These are phyloP conservation scores for Eristalis arbustorum DNA, from an alignment of 2,888 invertebrate genomes.

Conservation along the genomic window DNA sequence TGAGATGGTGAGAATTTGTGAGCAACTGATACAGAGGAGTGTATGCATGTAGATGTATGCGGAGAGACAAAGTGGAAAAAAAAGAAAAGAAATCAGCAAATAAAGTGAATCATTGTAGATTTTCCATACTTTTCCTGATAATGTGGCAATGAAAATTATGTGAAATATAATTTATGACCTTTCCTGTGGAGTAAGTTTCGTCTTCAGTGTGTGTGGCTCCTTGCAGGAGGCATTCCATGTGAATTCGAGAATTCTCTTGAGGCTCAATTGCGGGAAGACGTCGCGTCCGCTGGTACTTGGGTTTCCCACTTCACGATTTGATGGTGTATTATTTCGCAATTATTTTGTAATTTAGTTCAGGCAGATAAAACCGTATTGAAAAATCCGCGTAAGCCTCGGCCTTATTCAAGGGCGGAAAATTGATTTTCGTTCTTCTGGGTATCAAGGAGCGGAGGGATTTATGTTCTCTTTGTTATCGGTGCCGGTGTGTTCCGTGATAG, in stretches of 20 bases:
- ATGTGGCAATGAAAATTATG: constrained; percentile 74
- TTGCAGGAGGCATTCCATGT: constrained; percentile 1
- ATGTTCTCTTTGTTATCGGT: constrained; percentile 27
- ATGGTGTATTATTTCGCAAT: constrained; percentile 64
- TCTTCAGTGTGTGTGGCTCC: neutral
- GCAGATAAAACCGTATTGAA: constrained; percentile 50
- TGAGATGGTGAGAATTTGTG: constrained; percentile 72
- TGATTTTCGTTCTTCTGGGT: constrained; percentile 51
- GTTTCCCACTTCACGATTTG: no score
- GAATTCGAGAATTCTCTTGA: constrained; percentile 60
- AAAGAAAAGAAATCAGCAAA: constrained; percentile 9
- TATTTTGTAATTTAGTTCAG: constrained; percentile 69
- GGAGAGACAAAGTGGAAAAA: constrained; percentile 1
- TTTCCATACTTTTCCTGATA: constrained; percentile 73
- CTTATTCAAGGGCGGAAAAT: constrained; percentile 7
- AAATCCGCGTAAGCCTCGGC: constrained; percentile 11
- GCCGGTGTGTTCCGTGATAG: neutral
- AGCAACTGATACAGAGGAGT: constrained; percentile 57
- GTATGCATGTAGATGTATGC: neutral
- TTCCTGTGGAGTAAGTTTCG: constrained; percentile 41
- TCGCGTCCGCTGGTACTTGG: no score
- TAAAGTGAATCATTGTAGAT: constrained; percentile 72
- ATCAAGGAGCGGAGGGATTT: constrained; percentile 39
- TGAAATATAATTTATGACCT: constrained; percentile 71
- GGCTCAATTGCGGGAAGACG: constrained; percentile 13